phyloP scores from a whole-genome alignment of 92 coral and sea anemone species.

The Parazoanthus swiftii region DNA sequence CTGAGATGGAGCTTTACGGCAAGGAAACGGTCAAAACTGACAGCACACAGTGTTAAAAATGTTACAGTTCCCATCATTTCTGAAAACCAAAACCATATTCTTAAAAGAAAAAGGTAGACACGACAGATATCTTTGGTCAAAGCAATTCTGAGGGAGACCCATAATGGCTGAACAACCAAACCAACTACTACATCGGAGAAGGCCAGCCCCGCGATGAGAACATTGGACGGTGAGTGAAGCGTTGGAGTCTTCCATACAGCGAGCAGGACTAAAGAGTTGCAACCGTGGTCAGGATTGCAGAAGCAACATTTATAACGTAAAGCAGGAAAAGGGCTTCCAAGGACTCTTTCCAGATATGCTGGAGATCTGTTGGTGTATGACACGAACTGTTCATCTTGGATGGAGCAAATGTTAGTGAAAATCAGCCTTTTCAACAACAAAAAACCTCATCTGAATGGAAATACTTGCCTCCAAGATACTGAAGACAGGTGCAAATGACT shows the following conservation, averaged over 20 bases:
- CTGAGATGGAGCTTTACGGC: constrained; percentile 1
- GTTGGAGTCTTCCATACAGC: neutral
- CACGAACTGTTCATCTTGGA: neutral
- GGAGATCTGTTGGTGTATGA: neutral
- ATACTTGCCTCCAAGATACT: too few relatives aligned
- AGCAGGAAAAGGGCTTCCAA: neutral
- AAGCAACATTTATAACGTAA: neutral
- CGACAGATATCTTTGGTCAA: neutral
- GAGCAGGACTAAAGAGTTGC: neutral
- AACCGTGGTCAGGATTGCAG: neutral
- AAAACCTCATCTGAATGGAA: too few relatives aligned
- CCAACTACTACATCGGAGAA: constrained; percentile 1
- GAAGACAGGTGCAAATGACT: too few relatives aligned
- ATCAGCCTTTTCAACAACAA: too few relatives aligned
- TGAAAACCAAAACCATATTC: neutral
- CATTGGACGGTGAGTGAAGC: neutral
- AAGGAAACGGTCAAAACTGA: constrained; percentile 20
- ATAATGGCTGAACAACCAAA: neutral
- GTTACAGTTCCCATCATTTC: neutral
- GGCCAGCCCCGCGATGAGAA: constrained; percentile 19
- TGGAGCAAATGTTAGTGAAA: too few relatives aligned
- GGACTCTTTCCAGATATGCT: neutral
- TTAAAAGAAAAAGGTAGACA: neutral
- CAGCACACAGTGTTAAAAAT: neutral
- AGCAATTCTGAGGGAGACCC: neutral